These are phyloP conservation scores for Ariopsis seemanni DNA, from an alignment of 2,113 vertebrate species.

Conservation along the genomic window DNA sequence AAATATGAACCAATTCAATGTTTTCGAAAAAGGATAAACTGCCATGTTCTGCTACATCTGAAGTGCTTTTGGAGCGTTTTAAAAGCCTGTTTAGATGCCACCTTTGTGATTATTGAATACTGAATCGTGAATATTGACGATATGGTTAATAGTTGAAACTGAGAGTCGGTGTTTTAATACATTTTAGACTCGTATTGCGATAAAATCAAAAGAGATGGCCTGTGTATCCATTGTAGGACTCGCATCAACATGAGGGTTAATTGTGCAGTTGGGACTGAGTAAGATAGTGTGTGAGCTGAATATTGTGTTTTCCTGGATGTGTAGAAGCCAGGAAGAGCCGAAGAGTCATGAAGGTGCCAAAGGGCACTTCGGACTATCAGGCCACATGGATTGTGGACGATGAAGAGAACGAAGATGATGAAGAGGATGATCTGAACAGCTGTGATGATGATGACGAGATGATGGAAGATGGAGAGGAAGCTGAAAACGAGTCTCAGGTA, in stretches of 20 bases:
- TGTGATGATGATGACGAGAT: slow-evolving; percentile 64
- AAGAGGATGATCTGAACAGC: slow-evolving; percentile 57
- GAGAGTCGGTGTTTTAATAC: background rate
- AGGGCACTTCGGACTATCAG: slow-evolving; percentile 94
- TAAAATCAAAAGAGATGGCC: background rate
- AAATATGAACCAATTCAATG: background rate
- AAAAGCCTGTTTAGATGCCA: background rate
- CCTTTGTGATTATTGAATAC: background rate
- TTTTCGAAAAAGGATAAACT: background rate
- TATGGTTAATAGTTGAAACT: background rate
- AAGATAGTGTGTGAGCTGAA: background rate
- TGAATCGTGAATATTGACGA: background rate
- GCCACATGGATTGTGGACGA: slow-evolving; percentile 91
- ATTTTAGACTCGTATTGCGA: background rate
- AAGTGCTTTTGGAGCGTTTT: background rate
- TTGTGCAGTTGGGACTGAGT: background rate
- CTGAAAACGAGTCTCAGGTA: slow-evolving; percentile 80
- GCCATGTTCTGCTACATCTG: background rate
- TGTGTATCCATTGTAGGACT: background rate
- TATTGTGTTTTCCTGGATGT: background rate
- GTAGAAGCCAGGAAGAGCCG: slow-evolving; percentile 75
- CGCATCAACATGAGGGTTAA: background rate
- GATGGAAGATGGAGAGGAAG: slow-evolving; percentile 70
- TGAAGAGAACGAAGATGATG: slow-evolving; percentile 67
- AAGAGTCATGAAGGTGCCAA: slow-evolving; percentile 87